A percentile compares a stretch with the other conserved stretches of the same genome.
Evolutionary conservation across 2,888 invertebrate species (phyloP).

Genomic region (Noctua pronuba): DNA sequence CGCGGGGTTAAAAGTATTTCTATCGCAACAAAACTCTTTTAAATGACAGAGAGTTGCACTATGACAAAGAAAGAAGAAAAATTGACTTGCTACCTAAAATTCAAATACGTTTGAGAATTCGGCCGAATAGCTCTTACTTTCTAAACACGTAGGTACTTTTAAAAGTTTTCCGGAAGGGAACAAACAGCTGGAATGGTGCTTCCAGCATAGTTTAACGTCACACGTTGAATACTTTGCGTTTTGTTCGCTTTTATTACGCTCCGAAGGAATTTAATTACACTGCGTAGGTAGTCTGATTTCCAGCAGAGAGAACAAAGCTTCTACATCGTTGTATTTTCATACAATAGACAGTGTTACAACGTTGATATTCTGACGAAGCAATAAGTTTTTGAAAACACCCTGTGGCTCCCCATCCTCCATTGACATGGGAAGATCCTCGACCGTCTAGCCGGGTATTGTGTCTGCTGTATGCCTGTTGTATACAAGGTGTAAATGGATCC

Average conservation of each 20-base stretch:
- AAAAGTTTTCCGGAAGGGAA: slow-evolving; percentile 9
- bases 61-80: no score
- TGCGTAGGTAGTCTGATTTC: background rate
- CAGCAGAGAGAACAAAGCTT: background rate
- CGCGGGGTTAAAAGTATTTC: background rate
- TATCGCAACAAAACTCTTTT: background rate
- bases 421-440: background rate
- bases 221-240: slow-evolving; percentile 14
- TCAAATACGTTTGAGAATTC: background rate
- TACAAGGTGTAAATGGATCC: no score
- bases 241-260: slow-evolving; percentile 4
- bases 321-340: background rate
- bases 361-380: background rate
- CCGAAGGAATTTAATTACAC: slow-evolving; percentile 24
- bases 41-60: background rate
- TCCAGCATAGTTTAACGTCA: slow-evolving; percentile 1
- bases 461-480: background rate
- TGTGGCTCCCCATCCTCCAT: background rate
- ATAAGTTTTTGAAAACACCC: background rate
- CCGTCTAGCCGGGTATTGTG: background rate
- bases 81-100: background rate
- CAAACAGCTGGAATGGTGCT: background rate
- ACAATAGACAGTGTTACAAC: background rate
- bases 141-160: slow-evolving; percentile 12
- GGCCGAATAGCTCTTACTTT: background rate